Evolutionary conservation across 2,888 invertebrate species (phyloP).

Genomic region (Ametastegia equiseti): DNA sequence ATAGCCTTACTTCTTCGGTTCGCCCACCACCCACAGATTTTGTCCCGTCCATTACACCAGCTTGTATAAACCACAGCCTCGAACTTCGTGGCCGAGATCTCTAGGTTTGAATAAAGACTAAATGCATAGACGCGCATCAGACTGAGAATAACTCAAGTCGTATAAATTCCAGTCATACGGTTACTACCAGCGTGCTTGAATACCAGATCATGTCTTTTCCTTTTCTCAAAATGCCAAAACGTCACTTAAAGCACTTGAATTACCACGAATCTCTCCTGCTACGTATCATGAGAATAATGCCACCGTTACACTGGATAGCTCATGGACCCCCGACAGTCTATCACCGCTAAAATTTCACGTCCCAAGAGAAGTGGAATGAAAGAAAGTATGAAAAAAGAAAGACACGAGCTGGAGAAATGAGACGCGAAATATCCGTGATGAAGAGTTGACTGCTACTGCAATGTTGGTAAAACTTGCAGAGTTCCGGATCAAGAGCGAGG

Average conservation of each 20-base stretch:
- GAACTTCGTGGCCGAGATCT: not conserved
- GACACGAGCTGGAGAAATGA: not conserved
- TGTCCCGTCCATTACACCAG: constrained; percentile 31
- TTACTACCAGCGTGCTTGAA: not conserved
- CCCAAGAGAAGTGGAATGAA: not conserved
- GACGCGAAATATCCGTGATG: not conserved
- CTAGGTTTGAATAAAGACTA: not conserved
- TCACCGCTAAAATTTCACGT: not conserved
- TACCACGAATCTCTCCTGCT: not conserved
- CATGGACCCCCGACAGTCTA: too few relatives aligned
- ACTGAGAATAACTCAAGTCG: not conserved
- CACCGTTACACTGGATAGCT: not conserved
- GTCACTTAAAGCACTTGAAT: not conserved
- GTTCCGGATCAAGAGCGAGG: constrained; percentile 16
- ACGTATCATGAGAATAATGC: not conserved
- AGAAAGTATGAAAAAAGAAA: not conserved
- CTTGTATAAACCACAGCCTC: constrained; percentile 23
- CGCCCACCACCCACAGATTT: constrained; percentile 36
- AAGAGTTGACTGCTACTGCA: not conserved
- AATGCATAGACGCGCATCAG: not conserved
- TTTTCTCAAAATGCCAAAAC: not conserved
- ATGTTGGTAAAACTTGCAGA: not conserved
- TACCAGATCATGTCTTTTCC: not conserved
- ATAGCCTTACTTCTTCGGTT: constrained; percentile 33
- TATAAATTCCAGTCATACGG: not conserved